These are phyloP conservation scores for Momotus momota DNA, from an alignment of 2,797 vertebrate genomes.

Conservation along the genomic window DNA sequence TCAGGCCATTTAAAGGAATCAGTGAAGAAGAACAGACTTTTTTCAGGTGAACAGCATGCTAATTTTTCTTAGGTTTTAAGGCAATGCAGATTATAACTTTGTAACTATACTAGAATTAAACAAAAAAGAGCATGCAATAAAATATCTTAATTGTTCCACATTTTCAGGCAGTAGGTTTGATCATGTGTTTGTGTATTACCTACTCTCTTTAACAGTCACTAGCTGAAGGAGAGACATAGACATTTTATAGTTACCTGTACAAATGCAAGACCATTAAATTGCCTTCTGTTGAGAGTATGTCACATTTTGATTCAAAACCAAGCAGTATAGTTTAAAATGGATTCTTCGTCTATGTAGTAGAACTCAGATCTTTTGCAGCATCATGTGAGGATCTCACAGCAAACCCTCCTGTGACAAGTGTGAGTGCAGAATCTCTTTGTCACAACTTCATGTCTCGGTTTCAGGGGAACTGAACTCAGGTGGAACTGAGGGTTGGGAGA, in stretches of 20 bases:
- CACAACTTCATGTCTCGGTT: not conserved
- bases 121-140: constrained; percentile 38
- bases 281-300: constrained; percentile 54
- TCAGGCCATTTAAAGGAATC: not conserved
- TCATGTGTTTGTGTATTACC: constrained; percentile 14
- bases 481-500: not conserved
- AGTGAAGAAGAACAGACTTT: not conserved
- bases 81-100: constrained; percentile 12
- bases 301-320: not conserved
- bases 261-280: constrained; percentile 35
- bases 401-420: fast-evolving
- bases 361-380: not conserved
- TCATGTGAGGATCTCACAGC: not conserved
- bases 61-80: not conserved
- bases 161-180: constrained; percentile 23
- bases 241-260: constrained; percentile 64
- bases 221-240: constrained; percentile 25
- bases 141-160: constrained; percentile 45
- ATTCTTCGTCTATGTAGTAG: not conserved
- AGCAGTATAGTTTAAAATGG: not conserved
- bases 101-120: constrained; percentile 7
- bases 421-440: not conserved
- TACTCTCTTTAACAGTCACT: constrained; percentile 18
- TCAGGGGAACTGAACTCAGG: fast-evolving
- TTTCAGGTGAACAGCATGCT: not conserved